Base-by-base conservation (phyloP, 2,113 vertebrate genomes). In the Peucedramus taeniatus region DNA sequence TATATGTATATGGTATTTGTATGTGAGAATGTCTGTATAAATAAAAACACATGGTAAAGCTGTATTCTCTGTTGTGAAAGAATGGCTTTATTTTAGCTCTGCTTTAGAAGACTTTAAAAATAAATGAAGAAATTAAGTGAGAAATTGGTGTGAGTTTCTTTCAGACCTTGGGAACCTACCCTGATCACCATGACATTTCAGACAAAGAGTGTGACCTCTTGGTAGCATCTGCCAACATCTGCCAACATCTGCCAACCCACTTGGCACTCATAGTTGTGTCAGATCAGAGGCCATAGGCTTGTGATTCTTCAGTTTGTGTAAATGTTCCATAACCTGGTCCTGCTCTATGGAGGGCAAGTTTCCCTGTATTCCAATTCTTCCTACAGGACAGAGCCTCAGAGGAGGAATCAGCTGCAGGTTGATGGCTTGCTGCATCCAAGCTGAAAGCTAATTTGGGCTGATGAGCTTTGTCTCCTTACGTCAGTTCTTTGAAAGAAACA, bases 381-480 rank as follows among this genome's bases (percentile, higher is more conserved):
- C 49, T 72, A 22, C 49, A 72, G 22, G 13, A 37, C 47, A 53
- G 27, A 63, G 11, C 22, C 57, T 63, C 81, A 54, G 33, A 63
- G 22, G 47, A 72, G 39, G 26, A 17, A 31, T 27, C 39, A 33
- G 33, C 8, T 63, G 39, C 57, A 72, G 22, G 13, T 49, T 54
- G 27, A 27, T 63, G 27, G 18, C 14, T 39, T 5, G 3, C 57
- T 45, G 49, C 33, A 45, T 18, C 17, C 11, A 14, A 72, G 11
- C 9, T 45, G 14, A 37, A 63, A 64, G 49, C 4, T 28, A 10
- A 47, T 40, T 28, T 47, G 23, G 40, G 40, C 13, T n/a, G 40
- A n/a, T 19, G 6, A 40, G 40, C 23, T 74, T 33, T 10, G 59
- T 10, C 28, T 64, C 30, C 13, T 64, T 23, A 10, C 0, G 0